Evolutionary conservation across 2,113 vertebrate genomes (phyloP), one percentile per base, ranked within the genome.

Genomic region (Callaeas wilsoni): DNA sequence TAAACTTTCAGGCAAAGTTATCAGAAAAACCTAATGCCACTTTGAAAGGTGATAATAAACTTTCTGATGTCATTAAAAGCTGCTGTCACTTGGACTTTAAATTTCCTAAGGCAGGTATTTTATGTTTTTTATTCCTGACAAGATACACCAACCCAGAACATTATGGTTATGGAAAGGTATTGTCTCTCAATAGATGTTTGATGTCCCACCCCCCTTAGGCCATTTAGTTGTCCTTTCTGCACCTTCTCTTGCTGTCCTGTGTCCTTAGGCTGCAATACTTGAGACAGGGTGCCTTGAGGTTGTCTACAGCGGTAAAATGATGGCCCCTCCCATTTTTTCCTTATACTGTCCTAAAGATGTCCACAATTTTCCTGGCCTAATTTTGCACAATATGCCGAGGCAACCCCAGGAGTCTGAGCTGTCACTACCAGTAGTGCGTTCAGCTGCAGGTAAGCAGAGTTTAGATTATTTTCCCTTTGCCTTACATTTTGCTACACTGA

Each of bases 1-100:
- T 75, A 74, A 84, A 47, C 6, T 55, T 33, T 39, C 7, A 50
- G 18, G 19, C 14, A 78, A 87, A 81, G 22, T 42, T 81, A 25
- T 29, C 6, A 21, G 30, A 68, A 52, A 65, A 12, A 0, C 0
- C 2, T 27, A 35, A 57, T 76, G n/a, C 5, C 6, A 6, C 19
- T 49, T 83, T 55, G 13, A n/a, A 78, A 70, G 19, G 5, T 67
- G 26, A 63, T 52, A 49, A 49, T 63, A 42, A 83, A 42, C 0
- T 5, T 74, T 67, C 22, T 60, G 14, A 50, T 42, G 11, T 41
- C 46, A 59, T 41, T 80, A 49, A 77, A 95, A 82, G 6, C 15
- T 32, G 7, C 22, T 56, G 17, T 18, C 33, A 19, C 13, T 39
- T 52, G 16, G 16, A 64, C 9, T 71, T 12, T 30, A 47, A 57